Conservation (phyloP, 37 sponge, comb jelly and placozoan genomes). For the Geodia barretti region DNA sequence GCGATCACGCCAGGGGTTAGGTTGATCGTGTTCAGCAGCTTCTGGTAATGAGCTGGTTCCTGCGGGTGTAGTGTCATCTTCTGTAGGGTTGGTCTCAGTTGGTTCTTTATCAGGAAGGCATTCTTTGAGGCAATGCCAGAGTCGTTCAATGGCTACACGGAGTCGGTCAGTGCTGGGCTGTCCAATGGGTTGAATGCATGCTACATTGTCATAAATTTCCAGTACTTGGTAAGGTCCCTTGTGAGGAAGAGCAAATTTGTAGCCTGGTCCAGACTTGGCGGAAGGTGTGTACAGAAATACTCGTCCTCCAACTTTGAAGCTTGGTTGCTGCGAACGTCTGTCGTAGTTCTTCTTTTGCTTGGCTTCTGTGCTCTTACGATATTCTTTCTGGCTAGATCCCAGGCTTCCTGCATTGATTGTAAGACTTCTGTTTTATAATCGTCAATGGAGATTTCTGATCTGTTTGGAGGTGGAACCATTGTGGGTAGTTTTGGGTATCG, state of each 20-base stretch:
- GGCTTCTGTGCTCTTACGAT: conserved; percentile 39
- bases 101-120: background rate
- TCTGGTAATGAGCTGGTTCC: no score
- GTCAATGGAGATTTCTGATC: background rate
- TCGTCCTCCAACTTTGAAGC: conserved; percentile 24
- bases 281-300: background rate
- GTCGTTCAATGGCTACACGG: conserved; percentile 8
- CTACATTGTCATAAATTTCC: background rate
- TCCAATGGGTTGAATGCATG: background rate
- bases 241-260: background rate
- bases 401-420: conserved; percentile 18
- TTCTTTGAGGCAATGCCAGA: conserved; percentile 10
- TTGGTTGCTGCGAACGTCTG: conserved; percentile 14
- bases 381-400: conserved; percentile 16
- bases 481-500: conserved; percentile 31
- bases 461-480: background rate
- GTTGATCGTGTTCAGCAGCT: no score
- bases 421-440: conserved; percentile 6
- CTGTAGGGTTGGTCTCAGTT: no score
- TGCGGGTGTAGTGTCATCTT: background rate
- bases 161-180: background rate
- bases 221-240: conserved; percentile 6
- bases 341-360: conserved; percentile 4
- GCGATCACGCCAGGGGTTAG: background rate
- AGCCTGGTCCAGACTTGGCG: background rate